phyloP scores from a whole-genome alignment of 2,113 vertebrate species.

The Vicugna pacos region DNA sequence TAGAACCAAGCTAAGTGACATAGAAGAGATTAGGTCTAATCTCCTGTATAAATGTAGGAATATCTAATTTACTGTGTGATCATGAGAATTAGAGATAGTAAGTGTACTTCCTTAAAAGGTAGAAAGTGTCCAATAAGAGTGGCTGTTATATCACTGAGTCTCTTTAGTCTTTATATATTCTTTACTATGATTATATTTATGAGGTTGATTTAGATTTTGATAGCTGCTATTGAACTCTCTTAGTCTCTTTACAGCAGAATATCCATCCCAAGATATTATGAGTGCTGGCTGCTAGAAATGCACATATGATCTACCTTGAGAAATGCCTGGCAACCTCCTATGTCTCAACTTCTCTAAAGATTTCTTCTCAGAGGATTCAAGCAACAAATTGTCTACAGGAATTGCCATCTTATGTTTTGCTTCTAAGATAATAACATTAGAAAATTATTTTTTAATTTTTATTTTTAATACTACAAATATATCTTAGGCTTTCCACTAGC shows the following conservation, averaged over 20 bases:
- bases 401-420: background rate
- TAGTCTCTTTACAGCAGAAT: background rate
- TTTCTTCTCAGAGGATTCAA: background rate
- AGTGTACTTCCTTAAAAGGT: background rate
- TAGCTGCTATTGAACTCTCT: background rate
- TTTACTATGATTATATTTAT: background rate
- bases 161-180: background rate
- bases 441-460: background rate
- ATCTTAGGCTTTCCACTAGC: background rate
- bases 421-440: conserved; percentile 9
- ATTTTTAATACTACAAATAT: background rate
- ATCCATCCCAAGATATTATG: background rate
- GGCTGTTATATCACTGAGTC: background rate
- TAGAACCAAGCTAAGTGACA: background rate
- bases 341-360: background rate
- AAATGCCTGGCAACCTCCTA: background rate
- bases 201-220: background rate
- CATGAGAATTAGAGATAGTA: background rate
- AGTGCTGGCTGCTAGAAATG: background rate
- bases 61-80: background rate
- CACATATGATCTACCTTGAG: background rate
- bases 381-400: background rate
- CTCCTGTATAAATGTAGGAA: background rate
- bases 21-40: background rate
- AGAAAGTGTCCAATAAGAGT: background rate